These are phyloP conservation scores for Phacellophora camtschatica DNA, from an alignment of 30 jellyfish, hydroid and myxozoan genomes.

Conservation along the genomic window DNA sequence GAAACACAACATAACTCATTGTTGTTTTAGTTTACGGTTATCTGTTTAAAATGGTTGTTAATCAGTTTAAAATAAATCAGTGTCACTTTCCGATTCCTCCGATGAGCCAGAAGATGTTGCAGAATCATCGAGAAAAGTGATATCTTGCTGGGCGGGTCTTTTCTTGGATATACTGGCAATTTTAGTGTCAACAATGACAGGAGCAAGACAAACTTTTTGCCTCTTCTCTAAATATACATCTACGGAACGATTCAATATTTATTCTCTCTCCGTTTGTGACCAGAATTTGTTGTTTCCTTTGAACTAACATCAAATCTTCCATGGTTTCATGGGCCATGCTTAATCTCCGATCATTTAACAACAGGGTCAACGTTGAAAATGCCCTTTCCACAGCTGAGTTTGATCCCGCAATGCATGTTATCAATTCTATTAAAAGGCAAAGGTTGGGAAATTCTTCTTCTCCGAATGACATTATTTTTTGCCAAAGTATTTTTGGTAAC, in stretches of 20 bases:
- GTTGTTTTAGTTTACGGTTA: too few relatives aligned
- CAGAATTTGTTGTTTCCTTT: conserved; percentile 42
- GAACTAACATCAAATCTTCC: conserved; percentile 15
- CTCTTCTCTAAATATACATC: conserved; percentile 20
- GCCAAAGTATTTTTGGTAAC: conserved; percentile 19
- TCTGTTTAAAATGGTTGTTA: too few relatives aligned
- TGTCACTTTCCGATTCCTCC: too few relatives aligned
- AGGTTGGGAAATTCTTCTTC: conserved; percentile 42
- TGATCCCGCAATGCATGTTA: conserved; percentile 60
- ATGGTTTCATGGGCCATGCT: conserved; percentile 41
- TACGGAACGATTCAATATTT: neutral
- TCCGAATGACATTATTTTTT: neutral
- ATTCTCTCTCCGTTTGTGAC: conserved; percentile 20
- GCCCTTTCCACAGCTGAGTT: conserved; percentile 68
- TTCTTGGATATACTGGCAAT: too few relatives aligned
- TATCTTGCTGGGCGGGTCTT: too few relatives aligned
- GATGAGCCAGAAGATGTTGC: too few relatives aligned
- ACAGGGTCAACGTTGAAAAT: conserved; percentile 43
- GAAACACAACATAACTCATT: too few relatives aligned
- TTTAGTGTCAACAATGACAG: too few relatives aligned
- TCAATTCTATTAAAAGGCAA: conserved; percentile 33
- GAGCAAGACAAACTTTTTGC: conserved; percentile 12
- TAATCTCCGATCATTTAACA: conserved; percentile 46
- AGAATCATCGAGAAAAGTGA: too few relatives aligned
- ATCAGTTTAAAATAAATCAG: too few relatives aligned